Base-by-base conservation (phyloP, 2,113 vertebrate genomes). In the Petrocephalus microphthalmus region DNA sequence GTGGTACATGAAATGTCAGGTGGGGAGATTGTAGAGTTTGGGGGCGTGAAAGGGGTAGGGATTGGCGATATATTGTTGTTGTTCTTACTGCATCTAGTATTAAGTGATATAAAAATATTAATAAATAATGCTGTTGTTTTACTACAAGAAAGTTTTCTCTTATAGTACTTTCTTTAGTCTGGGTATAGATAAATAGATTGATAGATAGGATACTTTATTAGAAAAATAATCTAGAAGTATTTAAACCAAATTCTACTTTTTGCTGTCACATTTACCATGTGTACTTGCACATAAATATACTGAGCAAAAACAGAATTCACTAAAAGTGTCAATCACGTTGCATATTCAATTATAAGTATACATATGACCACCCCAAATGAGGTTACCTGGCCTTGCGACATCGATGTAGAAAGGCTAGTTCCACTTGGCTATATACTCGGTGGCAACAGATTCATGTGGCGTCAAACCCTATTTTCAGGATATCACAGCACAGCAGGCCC, bases 391-490 rank as follows among this genome's bases (percentile, higher is more conserved):
- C 49, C 47, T 19, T 37, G 10, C 29, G 0, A 37, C 2, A 54
- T 45, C 25, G 6, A 83, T 81, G 74, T 6, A 71, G 19, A 52
- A 42, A 49, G 78, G 20, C 78, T 82, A 47, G 67, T 60, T 87
- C 81, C 45, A 67, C 67, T 71, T 83, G 47, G 82, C 2, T 83
- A 19, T 42, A 67, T n/a, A 29, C 86, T 83, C 7, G 67, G 64
- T 56, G 15, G n/a, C 64, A 19, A 87, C 53, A 54, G 81, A 89
- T 88, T 88, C 92, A 67, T 57, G 89, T 78, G 60, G 88, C 88
- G 89, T 81, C 89, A 87, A 91, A 90, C 90, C 90, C 90, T 89
- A 90, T 89, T 89, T 91, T 87, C 87, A 86, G 89, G 88, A 88
- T 90, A 84, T 89, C 88, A 89, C 47, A 64, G 8, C 83, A 71